A percentile compares a stretch with the other conserved stretches of the same genome.
Evolutionary conservation across 2,888 invertebrate species (phyloP).

Genomic region (Habrosyne pyritoides): DNA sequence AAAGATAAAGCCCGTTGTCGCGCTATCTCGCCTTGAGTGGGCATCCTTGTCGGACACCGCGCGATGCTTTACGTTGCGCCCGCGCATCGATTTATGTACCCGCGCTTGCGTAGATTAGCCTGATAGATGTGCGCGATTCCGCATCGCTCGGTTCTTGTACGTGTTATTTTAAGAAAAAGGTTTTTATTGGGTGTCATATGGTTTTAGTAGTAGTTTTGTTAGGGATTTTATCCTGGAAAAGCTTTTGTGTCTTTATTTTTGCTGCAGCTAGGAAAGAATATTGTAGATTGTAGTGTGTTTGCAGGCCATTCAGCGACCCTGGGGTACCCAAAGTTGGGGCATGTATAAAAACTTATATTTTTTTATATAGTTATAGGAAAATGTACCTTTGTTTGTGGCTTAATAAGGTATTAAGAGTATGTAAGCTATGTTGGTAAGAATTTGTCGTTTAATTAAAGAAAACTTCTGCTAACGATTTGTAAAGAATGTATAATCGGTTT

Average conservation of each 20-base stretch:
- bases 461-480: too few relatives aligned
- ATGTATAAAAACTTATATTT: too few relatives aligned
- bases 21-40: slow-evolving; percentile 56
- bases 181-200: slow-evolving; percentile 11
- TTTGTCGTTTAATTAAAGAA: too few relatives aligned
- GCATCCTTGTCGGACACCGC: slow-evolving; percentile 55
- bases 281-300: too few relatives aligned
- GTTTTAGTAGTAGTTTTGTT: slow-evolving; percentile 12
- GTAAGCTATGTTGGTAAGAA: too few relatives aligned
- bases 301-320: too few relatives aligned
- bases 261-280: too few relatives aligned
- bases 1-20: slow-evolving; percentile 40
- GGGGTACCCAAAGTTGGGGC: too few relatives aligned
- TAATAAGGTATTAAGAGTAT: too few relatives aligned
- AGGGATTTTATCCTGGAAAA: neutral
- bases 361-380: too few relatives aligned
- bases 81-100: slow-evolving; percentile 59
- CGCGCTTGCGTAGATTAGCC: slow-evolving; percentile 56
- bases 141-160: slow-evolving; percentile 1
- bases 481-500: too few relatives aligned
- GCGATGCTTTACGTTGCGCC: slow-evolving; percentile 53
- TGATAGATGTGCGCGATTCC: slow-evolving; percentile 50
- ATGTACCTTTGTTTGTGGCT: too few relatives aligned
- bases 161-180: slow-evolving; percentile 6
- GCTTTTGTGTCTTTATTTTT: neutral